phyloP scores from a whole-genome alignment of 1,140 invertebrate species.

The Heterodera schachtii region DNA sequence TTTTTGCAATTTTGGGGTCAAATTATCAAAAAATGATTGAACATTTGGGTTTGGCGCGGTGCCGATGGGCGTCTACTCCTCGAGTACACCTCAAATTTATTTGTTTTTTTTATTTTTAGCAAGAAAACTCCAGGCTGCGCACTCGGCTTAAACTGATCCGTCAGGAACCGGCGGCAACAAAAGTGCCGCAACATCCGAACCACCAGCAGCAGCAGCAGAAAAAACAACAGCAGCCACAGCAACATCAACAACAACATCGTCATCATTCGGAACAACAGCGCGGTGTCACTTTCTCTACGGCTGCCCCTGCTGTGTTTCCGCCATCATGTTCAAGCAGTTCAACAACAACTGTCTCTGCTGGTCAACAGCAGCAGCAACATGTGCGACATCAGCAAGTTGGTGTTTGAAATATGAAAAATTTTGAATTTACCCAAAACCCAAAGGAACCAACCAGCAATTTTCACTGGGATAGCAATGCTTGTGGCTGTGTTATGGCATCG shows the following conservation, averaged over 20 bases:
- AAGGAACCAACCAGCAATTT: background rate
- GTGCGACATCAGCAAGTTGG: too few relatives aligned
- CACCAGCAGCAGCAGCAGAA: background rate
- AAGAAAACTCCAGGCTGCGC: slow-evolving; percentile 16
- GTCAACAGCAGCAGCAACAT: background rate
- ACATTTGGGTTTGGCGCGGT: too few relatives aligned
- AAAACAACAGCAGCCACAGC: too few relatives aligned
- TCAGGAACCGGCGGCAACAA: background rate
- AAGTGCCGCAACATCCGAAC: background rate
- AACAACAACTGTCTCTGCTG: background rate
- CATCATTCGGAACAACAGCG: too few relatives aligned
- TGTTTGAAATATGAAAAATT: too few relatives aligned
- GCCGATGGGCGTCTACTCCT: too few relatives aligned
- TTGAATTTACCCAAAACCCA: background rate
- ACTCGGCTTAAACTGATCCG: slow-evolving; percentile 10
- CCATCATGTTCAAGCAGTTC: background rate
- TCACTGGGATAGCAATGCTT: background rate
- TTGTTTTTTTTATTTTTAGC: background rate
- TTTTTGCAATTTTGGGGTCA: too few relatives aligned
- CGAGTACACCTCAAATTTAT: background rate
- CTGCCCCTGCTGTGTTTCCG: too few relatives aligned
- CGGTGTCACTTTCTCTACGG: too few relatives aligned
- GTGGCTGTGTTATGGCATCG: too few relatives aligned
- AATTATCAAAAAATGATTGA: background rate
- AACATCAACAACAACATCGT: too few relatives aligned